Evolutionary conservation across 1,140 invertebrate species (phyloP), one percentile per base, ranked within the genome.

Genomic region (Pollicipes pollicipes): DNA sequence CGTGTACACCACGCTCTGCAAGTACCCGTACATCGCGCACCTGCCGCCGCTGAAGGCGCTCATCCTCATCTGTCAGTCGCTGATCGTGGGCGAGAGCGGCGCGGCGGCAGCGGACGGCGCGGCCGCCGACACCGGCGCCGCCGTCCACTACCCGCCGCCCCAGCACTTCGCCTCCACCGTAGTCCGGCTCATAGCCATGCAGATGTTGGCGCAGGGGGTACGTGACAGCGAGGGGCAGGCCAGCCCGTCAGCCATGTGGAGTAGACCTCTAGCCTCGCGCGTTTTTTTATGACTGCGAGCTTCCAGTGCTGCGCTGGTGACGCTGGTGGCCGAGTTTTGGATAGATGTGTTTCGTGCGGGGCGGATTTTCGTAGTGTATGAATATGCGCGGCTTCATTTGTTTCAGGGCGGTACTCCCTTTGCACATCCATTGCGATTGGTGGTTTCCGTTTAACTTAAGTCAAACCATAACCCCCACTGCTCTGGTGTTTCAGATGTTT

Each of bases 81-180:
- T 95, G 66, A 90, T 95, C 69, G 86, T 94, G 37, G 90, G 90
- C 31, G 81, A 82, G 30, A 76, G 76, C 21, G 78, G 77, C 31
- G 73, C 76, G 29, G 75, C 75, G 35, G 78, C 72, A 71, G 77
- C 72, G 78, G 77, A 71, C 64, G 74, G 70, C 21, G 88, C 89
- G 72, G 81, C 80, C 73, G 82, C 80, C 86, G 73, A 83, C 74
- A 68, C 78, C 78, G 86, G 86, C 27, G 89, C 88, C 37, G 80
- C 91, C 16, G 88, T 93, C 85, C 88, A 86, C 71, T 89, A 94
- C 80, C 88, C 90, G 71, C 94, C 94, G 0, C 94, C 95, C 35
- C 85, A 88, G 71, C 88, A 91, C 76, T 98, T 99, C 80, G 97
- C 92, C 78, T 95, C 93, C n/a, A 92, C 92, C 35, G 94, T 97